Conservation (phyloP, 35 echinoderm and acorn worm genomes). For the Lytechinus variegatus region DNA sequence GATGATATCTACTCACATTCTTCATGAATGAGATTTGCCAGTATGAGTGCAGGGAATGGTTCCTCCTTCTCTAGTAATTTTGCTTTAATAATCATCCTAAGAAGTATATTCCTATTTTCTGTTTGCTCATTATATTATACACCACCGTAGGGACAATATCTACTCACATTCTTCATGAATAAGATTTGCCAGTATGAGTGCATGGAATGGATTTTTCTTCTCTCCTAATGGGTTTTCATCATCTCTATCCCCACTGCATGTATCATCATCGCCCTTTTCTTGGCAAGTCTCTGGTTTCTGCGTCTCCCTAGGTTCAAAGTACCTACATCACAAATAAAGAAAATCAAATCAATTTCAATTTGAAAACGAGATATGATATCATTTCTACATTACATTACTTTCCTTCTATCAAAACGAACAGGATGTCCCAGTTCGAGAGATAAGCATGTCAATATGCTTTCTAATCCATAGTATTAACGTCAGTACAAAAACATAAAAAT, state of each 20-base stretch:
- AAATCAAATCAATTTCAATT: too few species aligned
- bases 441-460: too few species aligned
- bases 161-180: conserved; percentile 66
- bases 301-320: conserved; percentile 58
- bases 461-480: too few species aligned
- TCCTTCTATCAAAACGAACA: too few species aligned
- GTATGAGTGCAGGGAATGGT: too few species aligned
- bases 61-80: too few species aligned
- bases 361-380: too few species aligned
- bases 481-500: too few species aligned
- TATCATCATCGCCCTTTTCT: conserved; percentile 37
- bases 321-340: conserved; percentile 44
- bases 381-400: too few species aligned
- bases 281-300: conserved; percentile 49
- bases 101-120: background rate
- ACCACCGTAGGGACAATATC: background rate
- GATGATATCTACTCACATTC: conserved; percentile 35
- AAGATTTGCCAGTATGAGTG: conserved; percentile 60
- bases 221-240: conserved; percentile 2
- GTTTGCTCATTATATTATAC: background rate
- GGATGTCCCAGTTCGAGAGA: too few species aligned
- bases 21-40: conserved; percentile 64
- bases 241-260: background rate
- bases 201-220: conserved; percentile 60
- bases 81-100: too few species aligned